Conservation (phyloP, 2,113 vertebrate genomes). For the Onychostoma macrolepis region DNA sequence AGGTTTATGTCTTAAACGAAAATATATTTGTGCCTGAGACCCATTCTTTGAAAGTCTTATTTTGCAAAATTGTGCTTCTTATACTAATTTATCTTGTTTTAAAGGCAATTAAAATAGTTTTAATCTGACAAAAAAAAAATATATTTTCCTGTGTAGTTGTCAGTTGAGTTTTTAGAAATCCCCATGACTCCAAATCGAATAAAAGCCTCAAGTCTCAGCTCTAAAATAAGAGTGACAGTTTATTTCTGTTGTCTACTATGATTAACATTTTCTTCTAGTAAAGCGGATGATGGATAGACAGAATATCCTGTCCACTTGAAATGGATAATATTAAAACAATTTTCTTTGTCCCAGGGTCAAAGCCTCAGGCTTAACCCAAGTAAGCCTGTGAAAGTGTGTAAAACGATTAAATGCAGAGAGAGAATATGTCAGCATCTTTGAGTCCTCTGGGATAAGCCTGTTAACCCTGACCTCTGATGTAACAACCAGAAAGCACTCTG, state of each 20-base stretch:
- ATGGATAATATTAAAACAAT: constrained; percentile 10
- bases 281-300: neutral
- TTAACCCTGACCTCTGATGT: constrained; percentile 39
- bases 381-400: constrained; percentile 47
- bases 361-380: constrained; percentile 15
- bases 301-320: constrained; percentile 26
- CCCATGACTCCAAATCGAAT: neutral
- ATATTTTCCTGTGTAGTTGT: neutral
- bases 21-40: neutral
- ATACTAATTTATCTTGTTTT: neutral
- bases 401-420: constrained; percentile 37
- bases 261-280: neutral
- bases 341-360: constrained; percentile 13
- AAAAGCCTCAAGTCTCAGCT: neutral
- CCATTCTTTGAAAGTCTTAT: neutral
- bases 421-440: constrained; percentile 29
- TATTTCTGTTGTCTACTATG: neutral
- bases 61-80: neutral
- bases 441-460: constrained; percentile 17
- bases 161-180: neutral
- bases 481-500: neutral
- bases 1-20: too few species aligned
- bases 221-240: neutral
- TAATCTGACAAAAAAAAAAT: neutral
- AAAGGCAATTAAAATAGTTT: neutral